A percentile compares a stretch with the other conserved stretches of the same genome.
Evolutionary conservation across 1,140 invertebrate species (phyloP).

Genomic region (Vanessa atalanta): DNA sequence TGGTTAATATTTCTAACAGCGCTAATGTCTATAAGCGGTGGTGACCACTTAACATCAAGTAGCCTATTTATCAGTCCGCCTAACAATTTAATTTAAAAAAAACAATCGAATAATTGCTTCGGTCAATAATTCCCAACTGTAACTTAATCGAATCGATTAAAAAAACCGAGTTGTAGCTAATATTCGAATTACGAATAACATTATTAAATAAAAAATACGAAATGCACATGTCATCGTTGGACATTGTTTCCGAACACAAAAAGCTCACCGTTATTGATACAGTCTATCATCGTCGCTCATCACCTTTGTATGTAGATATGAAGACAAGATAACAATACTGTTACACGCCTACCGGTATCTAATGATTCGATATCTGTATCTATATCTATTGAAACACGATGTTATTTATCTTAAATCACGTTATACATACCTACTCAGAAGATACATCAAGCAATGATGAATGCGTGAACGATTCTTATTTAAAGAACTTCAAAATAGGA

Average conservation of each 20-base stretch:
- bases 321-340: conserved; percentile 44
- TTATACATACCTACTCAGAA: too few species aligned
- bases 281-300: conserved; percentile 24
- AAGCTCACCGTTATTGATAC: conserved; percentile 45
- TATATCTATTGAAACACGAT: neutral
- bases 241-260: conserved; percentile 29
- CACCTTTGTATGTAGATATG: conserved; percentile 57
- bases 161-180: neutral
- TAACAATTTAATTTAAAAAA: too few species aligned
- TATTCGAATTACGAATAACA: neutral
- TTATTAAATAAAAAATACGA: neutral
- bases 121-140: conserved; percentile 65
- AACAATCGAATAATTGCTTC: conserved; percentile 23
- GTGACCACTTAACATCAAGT: too few species aligned
- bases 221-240: neutral
- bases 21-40: too few species aligned
- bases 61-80: too few species aligned
- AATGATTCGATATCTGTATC: neutral
- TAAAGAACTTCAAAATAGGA: too few species aligned
- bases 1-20: too few species aligned
- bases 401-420: too few species aligned
- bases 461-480: too few species aligned
- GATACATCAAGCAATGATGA: too few species aligned
- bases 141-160: conserved; percentile 42
- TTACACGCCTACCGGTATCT: conserved; percentile 24